phyloP scores from a whole-genome alignment of 64 coral and sea anemone genomes.

The Anthopleura sola region DNA sequence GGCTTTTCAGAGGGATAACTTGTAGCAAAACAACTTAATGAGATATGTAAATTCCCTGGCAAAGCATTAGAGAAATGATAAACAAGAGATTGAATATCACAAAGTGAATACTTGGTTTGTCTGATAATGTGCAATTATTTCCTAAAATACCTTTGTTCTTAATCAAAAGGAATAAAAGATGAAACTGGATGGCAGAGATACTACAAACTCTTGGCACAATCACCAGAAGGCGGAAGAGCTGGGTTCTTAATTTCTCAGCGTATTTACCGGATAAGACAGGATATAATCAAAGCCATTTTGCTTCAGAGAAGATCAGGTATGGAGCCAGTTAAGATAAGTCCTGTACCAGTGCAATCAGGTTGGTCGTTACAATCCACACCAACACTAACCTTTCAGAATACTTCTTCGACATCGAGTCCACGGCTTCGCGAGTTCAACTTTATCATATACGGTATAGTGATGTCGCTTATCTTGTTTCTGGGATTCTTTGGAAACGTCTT shows the following conservation, averaged over 20 bases:
- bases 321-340: not conserved
- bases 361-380: not conserved
- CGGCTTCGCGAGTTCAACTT: not conserved
- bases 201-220: too few species aligned
- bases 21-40: not conserved
- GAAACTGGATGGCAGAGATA: not conserved
- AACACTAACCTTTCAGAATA: not conserved
- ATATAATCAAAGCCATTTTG: not conserved
- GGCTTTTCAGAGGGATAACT: not conserved
- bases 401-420: not conserved
- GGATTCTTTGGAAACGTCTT: constrained; percentile 37
- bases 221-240: too few species aligned
- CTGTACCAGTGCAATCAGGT: not conserved
- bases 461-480: not conserved
- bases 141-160: not conserved
- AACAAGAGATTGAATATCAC: not conserved
- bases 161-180: not conserved
- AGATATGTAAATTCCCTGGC: not conserved
- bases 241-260: too few species aligned
- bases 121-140: not conserved
- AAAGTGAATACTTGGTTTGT: not conserved
- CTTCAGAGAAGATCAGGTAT: not conserved
- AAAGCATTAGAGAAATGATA: not conserved
- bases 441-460: not conserved
- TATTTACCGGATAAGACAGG: not conserved